phyloP scores from a whole-genome alignment of 2,888 invertebrate species.

The Nomada goodeniana region DNA sequence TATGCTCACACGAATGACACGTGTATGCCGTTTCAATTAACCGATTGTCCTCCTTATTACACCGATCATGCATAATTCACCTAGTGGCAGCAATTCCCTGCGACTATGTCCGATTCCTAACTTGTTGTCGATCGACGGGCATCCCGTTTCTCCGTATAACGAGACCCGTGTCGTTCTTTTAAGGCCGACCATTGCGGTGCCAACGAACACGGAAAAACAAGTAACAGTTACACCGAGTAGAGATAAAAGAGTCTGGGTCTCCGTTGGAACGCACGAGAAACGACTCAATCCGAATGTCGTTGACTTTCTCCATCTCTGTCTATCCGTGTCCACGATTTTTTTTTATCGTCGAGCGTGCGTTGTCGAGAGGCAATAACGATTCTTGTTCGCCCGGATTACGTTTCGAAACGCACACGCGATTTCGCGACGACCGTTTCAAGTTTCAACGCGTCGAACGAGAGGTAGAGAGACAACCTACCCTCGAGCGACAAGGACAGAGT shows the following conservation, averaged over 20 bases:
- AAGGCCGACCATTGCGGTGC: background rate
- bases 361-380: background rate
- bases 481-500: slow-evolving; percentile 58
- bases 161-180: slow-evolving; percentile 2
- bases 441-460: slow-evolving; percentile 16
- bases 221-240: slow-evolving; percentile 4
- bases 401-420: slow-evolving; percentile 39
- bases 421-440: slow-evolving; percentile 29
- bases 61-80: slow-evolving; percentile 45
- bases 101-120: slow-evolving; percentile 18
- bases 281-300: background rate
- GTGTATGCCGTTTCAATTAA: slow-evolving; percentile 12
- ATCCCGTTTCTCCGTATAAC: slow-evolving; percentile 37
- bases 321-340: background rate
- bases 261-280: background rate
- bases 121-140: slow-evolving; percentile 19
- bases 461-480: background rate
- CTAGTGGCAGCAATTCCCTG: slow-evolving; percentile 5
- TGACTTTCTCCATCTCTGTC: background rate
- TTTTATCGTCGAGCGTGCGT: background rate
- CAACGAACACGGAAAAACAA: slow-evolving; percentile 5
- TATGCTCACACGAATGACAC: background rate
- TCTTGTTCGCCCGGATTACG: slow-evolving; percentile 26
- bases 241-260: background rate
- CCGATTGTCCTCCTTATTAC: slow-evolving; percentile 36